Evolutionary conservation across 2,888 invertebrate species (phyloP).

Genomic region (Tryphoninae sp.): DNA sequence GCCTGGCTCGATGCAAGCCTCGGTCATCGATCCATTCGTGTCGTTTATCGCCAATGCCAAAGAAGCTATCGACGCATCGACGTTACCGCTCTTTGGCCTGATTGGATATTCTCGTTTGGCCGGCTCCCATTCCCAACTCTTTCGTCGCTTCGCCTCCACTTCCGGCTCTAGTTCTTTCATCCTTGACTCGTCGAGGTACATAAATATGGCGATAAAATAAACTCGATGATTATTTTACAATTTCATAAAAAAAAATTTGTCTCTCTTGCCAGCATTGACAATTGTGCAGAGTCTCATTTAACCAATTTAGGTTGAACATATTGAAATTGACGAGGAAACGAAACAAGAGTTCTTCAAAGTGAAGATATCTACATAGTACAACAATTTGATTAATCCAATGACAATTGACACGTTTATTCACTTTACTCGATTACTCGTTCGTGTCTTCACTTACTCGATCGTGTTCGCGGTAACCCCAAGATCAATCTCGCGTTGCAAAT

Average conservation of each 20-base stretch:
- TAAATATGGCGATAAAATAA: neutral
- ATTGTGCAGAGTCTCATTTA: neutral
- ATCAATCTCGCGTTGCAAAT: constrained; percentile 84
- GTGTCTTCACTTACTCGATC: constrained; percentile 43
- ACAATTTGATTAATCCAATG: too few species aligned
- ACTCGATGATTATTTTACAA: neutral
- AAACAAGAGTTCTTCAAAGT: too few species aligned
- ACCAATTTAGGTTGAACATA: neutral
- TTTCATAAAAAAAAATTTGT: neutral
- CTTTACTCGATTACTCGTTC: neutral
- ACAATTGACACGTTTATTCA: too few species aligned
- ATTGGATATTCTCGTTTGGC: constrained; percentile 60
- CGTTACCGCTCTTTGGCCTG: constrained; percentile 59
- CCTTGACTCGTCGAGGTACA: constrained; percentile 12
- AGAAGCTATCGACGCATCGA: constrained; percentile 61
- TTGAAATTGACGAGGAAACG: neutral
- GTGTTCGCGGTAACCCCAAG: constrained; percentile 57
- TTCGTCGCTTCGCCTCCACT: constrained; percentile 42
- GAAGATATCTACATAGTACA: too few species aligned
- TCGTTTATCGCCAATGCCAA: constrained; percentile 59
- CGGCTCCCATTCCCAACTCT: constrained; percentile 73
- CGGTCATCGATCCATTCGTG: constrained; percentile 72
- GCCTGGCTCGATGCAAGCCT: constrained; percentile 71
- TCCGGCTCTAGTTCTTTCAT: constrained; percentile 29
- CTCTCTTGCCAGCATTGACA: neutral